Conservation (phyloP, 2,113 vertebrate species). For the Carassius carassius region DNA sequence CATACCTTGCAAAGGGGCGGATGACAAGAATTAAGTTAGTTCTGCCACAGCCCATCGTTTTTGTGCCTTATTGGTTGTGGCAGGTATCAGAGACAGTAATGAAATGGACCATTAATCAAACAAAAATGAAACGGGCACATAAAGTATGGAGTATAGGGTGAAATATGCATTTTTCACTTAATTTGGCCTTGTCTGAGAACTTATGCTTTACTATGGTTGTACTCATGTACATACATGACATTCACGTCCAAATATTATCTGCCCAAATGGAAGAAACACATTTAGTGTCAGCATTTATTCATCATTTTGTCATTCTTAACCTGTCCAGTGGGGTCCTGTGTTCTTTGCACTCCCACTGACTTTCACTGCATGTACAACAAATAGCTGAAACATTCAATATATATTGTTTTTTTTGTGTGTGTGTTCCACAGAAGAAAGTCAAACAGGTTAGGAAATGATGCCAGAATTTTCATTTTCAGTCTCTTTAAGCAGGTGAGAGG, state of each 20-base stretch:
- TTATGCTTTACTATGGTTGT: not conserved
- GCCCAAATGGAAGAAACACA: not conserved
- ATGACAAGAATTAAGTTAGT: constrained; percentile 83
- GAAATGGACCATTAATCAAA: constrained; percentile 76
- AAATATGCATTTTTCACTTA: not conserved
- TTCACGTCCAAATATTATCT: not conserved
- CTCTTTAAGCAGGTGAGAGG: not conserved
- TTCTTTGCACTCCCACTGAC: not conserved
- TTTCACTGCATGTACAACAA: not conserved
- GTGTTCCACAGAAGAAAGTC: too few species aligned
- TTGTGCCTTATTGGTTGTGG: constrained; percentile 73
- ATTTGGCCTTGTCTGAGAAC: not conserved
- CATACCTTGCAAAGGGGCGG: constrained; percentile 84
- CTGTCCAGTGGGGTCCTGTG: not conserved
- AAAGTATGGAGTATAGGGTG: not conserved
- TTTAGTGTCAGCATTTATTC: not conserved
- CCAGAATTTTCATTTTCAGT: too few species aligned
- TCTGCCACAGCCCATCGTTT: constrained; percentile 77
- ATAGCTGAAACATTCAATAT: too few species aligned
- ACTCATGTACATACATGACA: not conserved
- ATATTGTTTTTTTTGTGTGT: too few species aligned
- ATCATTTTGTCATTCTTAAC: not conserved
- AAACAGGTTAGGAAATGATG: too few species aligned
- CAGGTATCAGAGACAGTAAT: constrained; percentile 73
- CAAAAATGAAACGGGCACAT: not conserved